A percentile compares a stretch with the other conserved stretches of the same genome.
Conservation (phyloP, 2,113 vertebrate genomes). For the Chunga burmeisteri region DNA sequence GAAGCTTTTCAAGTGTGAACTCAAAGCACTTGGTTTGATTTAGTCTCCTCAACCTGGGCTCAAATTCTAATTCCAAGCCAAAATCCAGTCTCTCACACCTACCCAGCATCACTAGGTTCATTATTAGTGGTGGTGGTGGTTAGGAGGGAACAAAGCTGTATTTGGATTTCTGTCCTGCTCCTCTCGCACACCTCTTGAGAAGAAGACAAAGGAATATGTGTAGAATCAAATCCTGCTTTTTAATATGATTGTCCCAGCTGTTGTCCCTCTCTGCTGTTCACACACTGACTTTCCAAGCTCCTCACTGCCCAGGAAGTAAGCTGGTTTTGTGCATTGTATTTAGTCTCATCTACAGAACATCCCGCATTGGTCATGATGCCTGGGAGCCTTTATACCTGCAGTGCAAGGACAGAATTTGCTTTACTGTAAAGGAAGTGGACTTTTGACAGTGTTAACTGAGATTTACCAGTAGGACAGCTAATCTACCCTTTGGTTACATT, state of each 20-base stretch:
- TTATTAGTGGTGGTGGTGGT: background rate
- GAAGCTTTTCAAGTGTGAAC: background rate
- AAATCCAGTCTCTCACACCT: background rate
- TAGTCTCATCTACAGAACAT: background rate
- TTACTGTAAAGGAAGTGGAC: background rate
- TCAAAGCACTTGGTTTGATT: background rate
- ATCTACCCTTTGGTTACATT: background rate
- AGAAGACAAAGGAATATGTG: background rate
- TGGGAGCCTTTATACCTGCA: background rate
- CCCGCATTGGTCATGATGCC: background rate
- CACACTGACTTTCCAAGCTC: background rate
- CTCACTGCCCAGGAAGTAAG: background rate
- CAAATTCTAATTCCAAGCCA: background rate
- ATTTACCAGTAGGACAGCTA: background rate
- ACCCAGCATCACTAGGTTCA: background rate
- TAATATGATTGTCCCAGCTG: background rate
- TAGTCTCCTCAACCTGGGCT: background rate
- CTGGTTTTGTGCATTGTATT: background rate
- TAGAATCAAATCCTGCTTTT: background rate
- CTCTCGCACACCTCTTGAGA: background rate
- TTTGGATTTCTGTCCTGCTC: background rate
- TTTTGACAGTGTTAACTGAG: background rate
- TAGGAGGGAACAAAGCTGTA: background rate
- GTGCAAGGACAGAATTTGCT: background rate
- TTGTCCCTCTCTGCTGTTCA: background rate